These are phyloP conservation scores for Phyllopteryx taeniolatus DNA, from an alignment of 2,113 vertebrate genomes.

Conservation along the genomic window DNA sequence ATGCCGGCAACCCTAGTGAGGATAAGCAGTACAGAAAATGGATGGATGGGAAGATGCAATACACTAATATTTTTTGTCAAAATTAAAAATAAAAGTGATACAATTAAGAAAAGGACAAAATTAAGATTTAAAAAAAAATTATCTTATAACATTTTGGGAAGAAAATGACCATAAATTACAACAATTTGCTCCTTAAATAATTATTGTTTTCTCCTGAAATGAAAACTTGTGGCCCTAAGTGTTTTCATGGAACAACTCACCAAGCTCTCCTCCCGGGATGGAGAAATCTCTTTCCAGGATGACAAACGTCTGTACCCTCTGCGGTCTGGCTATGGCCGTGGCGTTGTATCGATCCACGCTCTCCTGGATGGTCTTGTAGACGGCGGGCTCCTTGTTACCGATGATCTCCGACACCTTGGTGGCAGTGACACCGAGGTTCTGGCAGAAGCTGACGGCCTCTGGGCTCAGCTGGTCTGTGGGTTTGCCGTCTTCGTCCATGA, in stretches of 20 bases:
- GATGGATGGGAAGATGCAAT: no score
- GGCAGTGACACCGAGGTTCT: constrained; percentile 23
- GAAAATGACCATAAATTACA: no score
- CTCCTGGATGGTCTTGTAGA: constrained; percentile 71
- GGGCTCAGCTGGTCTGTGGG: constrained; percentile 70
- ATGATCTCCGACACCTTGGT: constrained; percentile 68
- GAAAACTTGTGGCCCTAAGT: not conserved
- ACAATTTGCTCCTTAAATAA: no score
- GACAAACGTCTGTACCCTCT: constrained; percentile 74
- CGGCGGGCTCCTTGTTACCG: constrained; percentile 64
- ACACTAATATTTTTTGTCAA: no score
- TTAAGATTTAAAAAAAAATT: no score
- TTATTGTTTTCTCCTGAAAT: no score
- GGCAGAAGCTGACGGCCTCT: constrained; percentile 61
- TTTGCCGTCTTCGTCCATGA: constrained; percentile 60
- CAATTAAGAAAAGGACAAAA: no score
- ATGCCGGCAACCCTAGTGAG: no score
- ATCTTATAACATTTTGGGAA: no score
- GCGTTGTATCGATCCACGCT: constrained; percentile 66
- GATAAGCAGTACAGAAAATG: no score
- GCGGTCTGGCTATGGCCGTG: constrained; percentile 68
- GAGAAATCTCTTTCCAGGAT: constrained; percentile 73
- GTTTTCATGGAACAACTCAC: constrained; percentile 45
- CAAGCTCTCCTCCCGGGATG: constrained; percentile 71
- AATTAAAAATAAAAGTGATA: no score